Conservation (phyloP, 2,888 invertebrate species). For the Netelia inedita region DNA sequence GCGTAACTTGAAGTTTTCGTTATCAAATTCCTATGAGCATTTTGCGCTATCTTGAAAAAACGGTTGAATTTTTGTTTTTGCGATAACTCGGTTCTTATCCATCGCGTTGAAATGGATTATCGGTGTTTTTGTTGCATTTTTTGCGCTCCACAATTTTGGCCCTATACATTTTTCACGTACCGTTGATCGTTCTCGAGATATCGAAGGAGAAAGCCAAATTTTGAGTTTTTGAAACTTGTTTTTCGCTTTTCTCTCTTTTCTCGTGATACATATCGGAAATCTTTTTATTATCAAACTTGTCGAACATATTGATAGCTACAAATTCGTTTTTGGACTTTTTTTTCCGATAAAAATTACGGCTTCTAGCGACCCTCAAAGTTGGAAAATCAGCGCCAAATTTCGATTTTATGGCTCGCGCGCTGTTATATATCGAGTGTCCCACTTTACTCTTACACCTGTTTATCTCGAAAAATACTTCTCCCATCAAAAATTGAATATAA, state of each 20-base stretch:
- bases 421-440: too few relatives aligned
- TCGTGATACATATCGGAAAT: not conserved
- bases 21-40: not conserved
- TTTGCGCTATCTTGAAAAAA: conserved; percentile 21
- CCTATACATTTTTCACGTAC: not conserved
- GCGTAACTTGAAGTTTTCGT: conserved; percentile 17
- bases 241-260: not conserved
- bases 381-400: too few relatives aligned
- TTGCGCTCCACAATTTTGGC: conserved; percentile 15
- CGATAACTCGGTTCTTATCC: conserved; percentile 15
- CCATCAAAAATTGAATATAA: too few relatives aligned
- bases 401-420: too few relatives aligned
- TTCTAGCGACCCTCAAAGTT: too few relatives aligned
- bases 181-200: not conserved
- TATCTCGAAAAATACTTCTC: too few relatives aligned
- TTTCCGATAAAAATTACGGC: too few relatives aligned
- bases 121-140: not conserved
- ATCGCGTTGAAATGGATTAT: not conserved
- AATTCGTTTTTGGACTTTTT: too few relatives aligned
- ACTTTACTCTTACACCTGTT: too few relatives aligned
- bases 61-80: not conserved
- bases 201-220: not conserved
- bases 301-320: too few relatives aligned
- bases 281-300: too few relatives aligned
- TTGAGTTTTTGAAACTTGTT: not conserved